phyloP scores from a whole-genome alignment of 2,113 vertebrate species.

The Eretmochelys imbricata region DNA sequence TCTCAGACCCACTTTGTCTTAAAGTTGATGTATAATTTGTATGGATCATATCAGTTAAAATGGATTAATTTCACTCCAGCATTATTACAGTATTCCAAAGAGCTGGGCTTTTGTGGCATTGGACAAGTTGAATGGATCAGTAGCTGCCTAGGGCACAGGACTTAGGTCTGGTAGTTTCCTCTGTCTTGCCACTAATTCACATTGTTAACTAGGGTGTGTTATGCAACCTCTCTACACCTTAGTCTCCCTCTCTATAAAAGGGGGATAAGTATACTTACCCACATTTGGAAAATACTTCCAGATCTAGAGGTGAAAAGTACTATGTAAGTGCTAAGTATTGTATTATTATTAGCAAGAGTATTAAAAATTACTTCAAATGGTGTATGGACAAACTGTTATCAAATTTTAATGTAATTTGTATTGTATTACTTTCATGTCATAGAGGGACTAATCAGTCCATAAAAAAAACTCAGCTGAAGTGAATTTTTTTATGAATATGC shows the following conservation, averaged over 20 bases:
- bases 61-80: neutral
- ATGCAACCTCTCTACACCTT: constrained; percentile 2
- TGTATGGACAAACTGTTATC: neutral
- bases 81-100: neutral
- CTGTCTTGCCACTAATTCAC: neutral
- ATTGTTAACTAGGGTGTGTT: neutral
- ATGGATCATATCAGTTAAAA: neutral
- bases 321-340: constrained; percentile 22
- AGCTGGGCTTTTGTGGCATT: neutral
- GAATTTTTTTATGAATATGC: neutral
- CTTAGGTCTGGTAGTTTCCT: neutral
- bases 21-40: neutral
- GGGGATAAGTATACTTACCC: neutral
- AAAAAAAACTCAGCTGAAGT: neutral
- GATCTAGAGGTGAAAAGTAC: neutral
- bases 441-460: neutral
- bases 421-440: neutral
- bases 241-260: neutral
- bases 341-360: neutral
- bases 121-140: neutral
- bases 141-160: neutral
- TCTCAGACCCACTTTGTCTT: neutral
- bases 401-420: constrained; percentile 24
- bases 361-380: constrained; percentile 30
- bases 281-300: constrained; percentile 13